Base-by-base conservation (phyloP, 2,888 invertebrate genomes). In the Parnassius glacialis region DNA sequence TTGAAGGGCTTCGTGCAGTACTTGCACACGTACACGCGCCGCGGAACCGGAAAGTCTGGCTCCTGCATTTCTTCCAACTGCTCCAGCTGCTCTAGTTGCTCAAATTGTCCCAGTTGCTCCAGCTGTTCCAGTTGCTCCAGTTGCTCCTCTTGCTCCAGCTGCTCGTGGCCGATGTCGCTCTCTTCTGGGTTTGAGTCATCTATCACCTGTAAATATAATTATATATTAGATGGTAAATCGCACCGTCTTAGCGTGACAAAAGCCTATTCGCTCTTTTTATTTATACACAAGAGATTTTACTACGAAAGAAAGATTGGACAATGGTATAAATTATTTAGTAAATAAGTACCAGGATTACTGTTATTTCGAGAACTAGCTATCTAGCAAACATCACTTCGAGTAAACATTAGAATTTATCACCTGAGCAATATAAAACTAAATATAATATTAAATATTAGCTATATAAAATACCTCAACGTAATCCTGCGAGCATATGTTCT, bases 11-110 rank as follows among this genome's bases (percentile, higher is more conserved):
- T 91, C 48, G 68, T 66, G 72, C 91, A 91, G 78, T 70, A 88
- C 72, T 87, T 87, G 83, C 91, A 91, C 16, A 90, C 90, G 74
- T 81, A 90, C 68, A 90, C 90, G 0, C 82, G 78, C 65, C 75
- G 79, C 13, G 90, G 90, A 1, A 74, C 79, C 1, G 90, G 90
- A 12, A 88, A 65, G 44, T 66, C 66, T 51, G 71, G 68, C 66
- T 83, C 83, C 16, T 52, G 34, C 12, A 34, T 11, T 12, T 13
- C 34, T 5, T 34, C 34, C 5, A 34, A 1, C 7, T 34, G 34
- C 7, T 34, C 34, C 34, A 34, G 70, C 67, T 48, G 12, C 16
- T 25, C 41, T 5, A 43, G 43, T 3, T 60, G 54, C 13, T 43
- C 54, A 25, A 42, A 7, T 2, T 25, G 43, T 11, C 11, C 13